These are phyloP conservation scores for Panopea generosa DNA, from an alignment of 2,888 invertebrate genomes.

Conservation along the genomic window DNA sequence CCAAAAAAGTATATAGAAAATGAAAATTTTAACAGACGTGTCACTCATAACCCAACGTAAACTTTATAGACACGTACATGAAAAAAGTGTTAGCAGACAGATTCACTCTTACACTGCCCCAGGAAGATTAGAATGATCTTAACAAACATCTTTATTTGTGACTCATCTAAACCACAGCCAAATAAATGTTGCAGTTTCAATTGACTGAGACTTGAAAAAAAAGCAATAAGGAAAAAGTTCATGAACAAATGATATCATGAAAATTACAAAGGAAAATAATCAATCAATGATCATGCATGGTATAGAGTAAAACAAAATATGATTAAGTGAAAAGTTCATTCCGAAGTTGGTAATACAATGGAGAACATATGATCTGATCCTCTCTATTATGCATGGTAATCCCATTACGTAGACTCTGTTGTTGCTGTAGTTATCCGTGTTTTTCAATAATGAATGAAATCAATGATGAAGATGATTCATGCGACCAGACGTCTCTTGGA, in stretches of 20 bases:
- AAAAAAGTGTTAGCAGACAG: no score
- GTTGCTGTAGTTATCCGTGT: conserved; percentile 31
- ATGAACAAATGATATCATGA: conserved; percentile 9
- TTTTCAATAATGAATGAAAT: conserved; percentile 41
- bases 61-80: no score
- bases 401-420: conserved; percentile 6
- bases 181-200: no score
- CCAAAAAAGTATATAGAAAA: no score
- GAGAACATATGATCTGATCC: conserved; percentile 8
- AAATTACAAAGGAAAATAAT: neutral
- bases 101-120: no score
- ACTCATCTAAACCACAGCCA: no score
- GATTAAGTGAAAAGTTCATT: neutral
- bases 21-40: no score
- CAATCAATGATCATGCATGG: conserved; percentile 14
- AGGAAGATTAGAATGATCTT: no score
- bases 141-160: no score
- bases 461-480: conserved; percentile 44
- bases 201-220: neutral
- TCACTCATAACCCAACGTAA: no score
- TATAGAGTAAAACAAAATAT: conserved; percentile 3
- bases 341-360: neutral
- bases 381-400: conserved; percentile 8
- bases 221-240: neutral
- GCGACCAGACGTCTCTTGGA: conserved; percentile 29